Base-by-base conservation (phyloP, 2,113 vertebrate genomes). In the Festucalex cinctus region DNA sequence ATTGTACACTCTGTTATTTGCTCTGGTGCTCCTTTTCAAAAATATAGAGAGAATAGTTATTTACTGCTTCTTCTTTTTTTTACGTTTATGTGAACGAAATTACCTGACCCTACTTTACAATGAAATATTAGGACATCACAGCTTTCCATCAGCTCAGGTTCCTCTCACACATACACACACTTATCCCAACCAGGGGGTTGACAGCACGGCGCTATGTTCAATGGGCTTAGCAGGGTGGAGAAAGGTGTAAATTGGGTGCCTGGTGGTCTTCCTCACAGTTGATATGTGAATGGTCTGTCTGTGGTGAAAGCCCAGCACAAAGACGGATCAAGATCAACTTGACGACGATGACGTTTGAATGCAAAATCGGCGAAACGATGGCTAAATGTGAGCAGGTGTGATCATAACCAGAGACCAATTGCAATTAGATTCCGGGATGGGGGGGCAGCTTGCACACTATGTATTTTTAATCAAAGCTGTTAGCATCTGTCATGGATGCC, bases 381-480 rank as follows among this genome's bases (percentile, higher is more conserved):
- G 86, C 90, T 86, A 89, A 88, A 88, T 79, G 88, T 85, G 86
- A 91, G 88, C 91, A 92, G 91, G 91, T 92, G 90, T 88, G 85
- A 91, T 91, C 89, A 89, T 90, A 90, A 89, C 88, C 88, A 75
- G 86, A 87, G 84, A 90, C 90, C 89, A 84, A 88, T 88, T 88
- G 86, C 90, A 92, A 91, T 92, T 92, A 92, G 83, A 79, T 78
- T 88, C 84, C 65, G 68, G 83, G 84, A 91, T 85, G 86, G 71
- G 86, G 87, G 86, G 88, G 86, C 83, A 64, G 87, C 82, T 86
- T 84, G 84, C 86, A 89, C 86, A 90, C 88, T 90, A 91, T 91
- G 88, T 91, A 90, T 91, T 92, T 92, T 92, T 92, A 92, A 92
- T 92, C 89, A 90, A 87, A 90, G 87, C 88, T 89, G 89, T 92